Conservation (phyloP, 2,797 vertebrate species). For the Eulemur mongoz region DNA sequence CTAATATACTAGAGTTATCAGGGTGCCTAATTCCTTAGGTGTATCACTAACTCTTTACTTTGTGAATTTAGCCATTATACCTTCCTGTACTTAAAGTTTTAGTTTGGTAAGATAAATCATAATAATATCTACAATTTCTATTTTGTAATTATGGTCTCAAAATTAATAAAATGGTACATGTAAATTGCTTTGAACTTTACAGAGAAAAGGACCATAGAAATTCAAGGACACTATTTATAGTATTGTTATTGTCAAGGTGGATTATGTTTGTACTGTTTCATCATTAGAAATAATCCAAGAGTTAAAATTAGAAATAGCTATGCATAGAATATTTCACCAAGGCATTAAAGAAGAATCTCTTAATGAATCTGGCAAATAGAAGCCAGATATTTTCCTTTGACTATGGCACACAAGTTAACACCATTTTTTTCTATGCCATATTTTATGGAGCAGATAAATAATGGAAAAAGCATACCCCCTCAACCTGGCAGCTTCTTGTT, state of each 20-base stretch:
- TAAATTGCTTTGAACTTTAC: constrained; percentile 13
- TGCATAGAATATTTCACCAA: not conserved
- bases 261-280: constrained; percentile 43
- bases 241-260: not conserved
- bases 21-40: not conserved
- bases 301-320: constrained; percentile 28
- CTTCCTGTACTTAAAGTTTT: constrained; percentile 24
- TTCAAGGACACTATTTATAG: not conserved
- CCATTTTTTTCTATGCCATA: not conserved
- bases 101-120: constrained; percentile 2
- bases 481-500: not conserved
- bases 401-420: not conserved
- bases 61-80: not conserved
- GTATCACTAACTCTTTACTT: not conserved
- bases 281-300: constrained; percentile 36
- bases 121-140: not conserved
- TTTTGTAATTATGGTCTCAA: constrained; percentile 31
- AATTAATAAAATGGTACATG: not conserved
- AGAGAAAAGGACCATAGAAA: constrained; percentile 1
- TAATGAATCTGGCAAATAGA: not conserved
- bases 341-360: not conserved
- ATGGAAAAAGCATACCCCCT: not conserved
- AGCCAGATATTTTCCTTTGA: not conserved
- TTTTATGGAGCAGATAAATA: constrained; percentile 3
- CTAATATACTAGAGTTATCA: not conserved